Base-by-base conservation (phyloP, 2,888 invertebrate genomes). In the Andrena fulva region DNA sequence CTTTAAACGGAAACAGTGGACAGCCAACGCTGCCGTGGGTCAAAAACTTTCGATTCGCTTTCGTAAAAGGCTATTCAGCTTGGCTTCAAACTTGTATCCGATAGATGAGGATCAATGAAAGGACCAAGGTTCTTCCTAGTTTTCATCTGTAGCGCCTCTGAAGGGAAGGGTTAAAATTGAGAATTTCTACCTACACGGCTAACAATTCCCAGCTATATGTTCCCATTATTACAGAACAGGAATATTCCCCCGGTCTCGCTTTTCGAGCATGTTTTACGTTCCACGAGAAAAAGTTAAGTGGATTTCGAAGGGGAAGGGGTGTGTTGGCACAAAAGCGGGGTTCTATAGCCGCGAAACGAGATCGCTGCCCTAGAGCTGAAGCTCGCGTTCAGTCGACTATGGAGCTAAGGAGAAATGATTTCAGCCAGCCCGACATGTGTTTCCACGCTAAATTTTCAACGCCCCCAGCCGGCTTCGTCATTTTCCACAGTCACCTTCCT, bases 341-440 rank as follows among this genome's bases (percentile, higher is more conserved):
- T 68, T 63, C 27, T 48, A 29, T 63, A 64, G 29, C 63, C 24
- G 50, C 60, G 63, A 67, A 84, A 79, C 71, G 75, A 79, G 74
- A 79, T 79, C 84, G 67, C 59, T 72, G 54, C 75, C 42, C 67
- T 54, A 52, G 29, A 54, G 16, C 16, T 20, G 12, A 29, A 71
- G 60, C 73, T 77, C 72, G 69, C 60, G 59, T 56, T 59, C 56
- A 20, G n/a, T 42, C n/a, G 8, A 66, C 67, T 78, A 54, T 59
- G 48, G 66, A 52, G 70, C 35, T 62, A 76, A 75, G 54, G 69
- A 31, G 76, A 70, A 77, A 87, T 79, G 68, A 89, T 77, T 87
- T 83, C 80, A 78, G 60, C 31, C 6, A 29, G 56, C 29, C 63
- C 31, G 29, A 63, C 78, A 56, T 33, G 52, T 77, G 68, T 42